These are phyloP conservation scores for Manduca sexta DNA, from an alignment of 1,140 invertebrate genomes.

Conservation along the genomic window DNA sequence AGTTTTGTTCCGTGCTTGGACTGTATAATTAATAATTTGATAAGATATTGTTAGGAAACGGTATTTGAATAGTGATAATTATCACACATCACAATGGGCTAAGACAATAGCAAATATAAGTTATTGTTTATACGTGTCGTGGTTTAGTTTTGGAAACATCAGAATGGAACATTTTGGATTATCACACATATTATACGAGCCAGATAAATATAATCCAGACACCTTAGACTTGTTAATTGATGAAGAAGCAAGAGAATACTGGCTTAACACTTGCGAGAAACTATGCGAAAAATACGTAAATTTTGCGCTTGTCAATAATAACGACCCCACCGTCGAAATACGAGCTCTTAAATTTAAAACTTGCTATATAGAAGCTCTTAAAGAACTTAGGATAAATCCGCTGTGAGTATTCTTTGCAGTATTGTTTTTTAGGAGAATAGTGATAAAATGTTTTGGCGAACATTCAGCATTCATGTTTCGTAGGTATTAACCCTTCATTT, in stretches of 20 bases:
- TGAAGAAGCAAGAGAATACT: constrained; percentile 91
- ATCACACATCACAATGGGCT: constrained; percentile 43
- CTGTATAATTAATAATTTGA: constrained; percentile 20
- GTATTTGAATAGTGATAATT: constrained; percentile 52
- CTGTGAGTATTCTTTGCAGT: constrained; percentile 81
- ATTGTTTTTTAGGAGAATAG: neutral
- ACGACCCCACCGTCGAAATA: constrained; percentile 82
- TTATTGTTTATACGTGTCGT: constrained; percentile 10
- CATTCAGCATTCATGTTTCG: neutral
- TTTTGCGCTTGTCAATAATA: constrained; percentile 85
- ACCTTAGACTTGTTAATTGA: constrained; percentile 91
- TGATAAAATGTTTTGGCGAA: neutral
- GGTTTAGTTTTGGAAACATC: constrained; percentile 17
- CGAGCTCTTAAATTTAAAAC: constrained; percentile 88
- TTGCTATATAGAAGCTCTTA: constrained; percentile 87
- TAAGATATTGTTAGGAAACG: constrained; percentile 40
- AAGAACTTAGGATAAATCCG: constrained; percentile 85
- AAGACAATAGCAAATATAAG: constrained; percentile 32
- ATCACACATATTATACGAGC: constrained; percentile 57
- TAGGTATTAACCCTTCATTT: neutral
- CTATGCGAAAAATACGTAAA: constrained; percentile 84
- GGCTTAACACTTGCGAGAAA: constrained; percentile 93
- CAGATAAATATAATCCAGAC: constrained; percentile 86
- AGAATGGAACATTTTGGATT: constrained; percentile 66
- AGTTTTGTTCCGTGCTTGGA: neutral